Base-by-base conservation (phyloP, 2,113 vertebrate genomes). In the Petroica traversi region DNA sequence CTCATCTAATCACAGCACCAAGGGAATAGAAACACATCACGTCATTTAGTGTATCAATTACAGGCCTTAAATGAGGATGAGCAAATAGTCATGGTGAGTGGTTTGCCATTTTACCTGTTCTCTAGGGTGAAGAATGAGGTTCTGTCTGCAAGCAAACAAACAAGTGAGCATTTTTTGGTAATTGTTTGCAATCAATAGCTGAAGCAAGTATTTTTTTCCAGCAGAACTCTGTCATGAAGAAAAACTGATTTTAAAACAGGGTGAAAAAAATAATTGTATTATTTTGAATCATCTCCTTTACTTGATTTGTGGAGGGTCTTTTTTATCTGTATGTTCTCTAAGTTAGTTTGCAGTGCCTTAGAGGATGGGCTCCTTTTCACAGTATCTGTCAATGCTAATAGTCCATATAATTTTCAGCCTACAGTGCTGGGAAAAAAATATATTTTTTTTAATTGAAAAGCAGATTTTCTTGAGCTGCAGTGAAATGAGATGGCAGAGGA, bases 51-150 rank as follows among this genome's bases (percentile, higher is more conserved):
- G 7, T 76, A 84, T 94, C 85, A 92, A 52, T 92, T 87, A 88
- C 88, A 93, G 82, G 55, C 59, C 85, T 90, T 73, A 89, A 88
- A 76, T 31, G 66, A 94, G 75, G 85, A 96, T 74, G 62, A 88
- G 43, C 79, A 88, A 85, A 93, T 41, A 90, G 82, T 69, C 41
- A 59, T 58, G 12, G 5, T 36, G 66, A 85, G 36, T 0, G 0
- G 34, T 71, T 89, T 91, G 45, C 84, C 54, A 73, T 73, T 79
- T 92, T 76, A 66, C n/a, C 67, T 52, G 4, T 49, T 90, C 67
- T 85, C 79, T 11, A 33, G 75, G 31, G 59, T 31, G 15, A 71
- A 31, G n/a, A 80, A 85, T 19, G 17, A 79, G n/a, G 25, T n/a
- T 93, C 41, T 58, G 12, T 40, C 68, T 93, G 38, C 48, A 86